Evolutionary conservation across 1,140 invertebrate species (phyloP), one percentile per base, ranked within the genome.

Genomic region (Pogonomyrmex californicus): DNA sequence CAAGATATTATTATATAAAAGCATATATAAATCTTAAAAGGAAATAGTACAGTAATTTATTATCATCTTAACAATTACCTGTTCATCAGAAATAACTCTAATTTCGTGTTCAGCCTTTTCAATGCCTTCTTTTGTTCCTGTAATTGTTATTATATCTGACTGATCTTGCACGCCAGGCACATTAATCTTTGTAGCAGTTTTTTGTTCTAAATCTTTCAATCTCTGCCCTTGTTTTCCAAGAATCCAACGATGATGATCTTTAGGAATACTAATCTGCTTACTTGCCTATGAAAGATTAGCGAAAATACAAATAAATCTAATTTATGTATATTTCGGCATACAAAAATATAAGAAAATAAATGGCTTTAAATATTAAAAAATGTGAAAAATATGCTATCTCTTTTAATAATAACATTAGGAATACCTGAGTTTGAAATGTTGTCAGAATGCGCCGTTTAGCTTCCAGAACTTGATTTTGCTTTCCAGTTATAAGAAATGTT

Each of bases 71-170:
- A 68, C 2, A 79, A 60, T 30, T 93, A 98, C 97, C 96, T 98
- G 98, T 95, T 99, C 99, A 93, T 99, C 98, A 65, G 98, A 99
- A 91, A 99, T 98, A 14, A 98, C 96, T 91, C 97, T 97, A 87
- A 99, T 99, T 95, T 99, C 98, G 95, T 99, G 98, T 92, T 98
- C 97, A 89, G 99, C 99, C 92, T 98, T 98, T 92, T 99, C 99
- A 90, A 99, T 99, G 60, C 98, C 98, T 94, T 99, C 99, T 94
- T 98, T 97, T 56, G 99, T 98, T 81, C 99, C 99, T 82, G 97
- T 97, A 91, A 99, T 99, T 9, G 96, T 97, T 88, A 99, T 97
- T 30, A 96, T 95, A 86, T 99, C 98, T 71, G 97, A 98, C 85
- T 96, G 97, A 83, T 99, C 98, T 77, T 97, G 97, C 87, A 98